Evolutionary conservation across 2,888 invertebrate genomes (phyloP), one percentile per base, ranked within the genome.

Genomic region (Polymixis flavicincta): DNA sequence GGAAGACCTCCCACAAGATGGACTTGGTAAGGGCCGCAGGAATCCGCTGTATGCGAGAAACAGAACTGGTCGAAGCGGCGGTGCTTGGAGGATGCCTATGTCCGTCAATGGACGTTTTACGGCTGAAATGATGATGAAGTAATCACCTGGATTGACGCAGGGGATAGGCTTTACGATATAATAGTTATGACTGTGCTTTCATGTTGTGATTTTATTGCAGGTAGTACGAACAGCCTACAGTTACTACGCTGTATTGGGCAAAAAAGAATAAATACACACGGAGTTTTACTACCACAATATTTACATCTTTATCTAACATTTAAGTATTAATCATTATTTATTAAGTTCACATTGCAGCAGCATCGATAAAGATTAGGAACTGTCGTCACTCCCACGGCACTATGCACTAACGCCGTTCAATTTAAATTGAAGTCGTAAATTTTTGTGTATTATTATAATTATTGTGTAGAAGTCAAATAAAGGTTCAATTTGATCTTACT

Each of bases 151-250:
- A 17, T 61, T 37, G 32, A 13, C 22, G 13, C 22, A 19, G 50
- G 19, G 19, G 7, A 19, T 13, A 14, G n/a, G 32, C n/a, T 52
- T 52, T 1, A 59, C n/a, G n/a, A n/a, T 7, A 52, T 0, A 22
- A 17, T 8, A 55, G 7, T 55, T 37, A 54, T 9, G 2, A 37
- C 37, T 8, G n/a, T 37, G 19, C 13, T 37, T 55, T 37, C 8
- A 67, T 55, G n/a, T 13, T 25, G 14, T 57, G 28, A 63, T 70
- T 82, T 76, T 64, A 71, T 93, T 92, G 17, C 93, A 95, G 95
- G 91, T 95, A 14, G 83, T 95, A 9, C 92, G 94, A 19, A 85
- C 94, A 9, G 95, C 95, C 2, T 95, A 95, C 80, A 95, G 94
- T 78, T 94, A 92, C 74, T 95, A 94, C 63, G 95, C 95, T 3